phyloP scores from a whole-genome alignment of 2,888 invertebrate species.

The Bombylius discolor region DNA sequence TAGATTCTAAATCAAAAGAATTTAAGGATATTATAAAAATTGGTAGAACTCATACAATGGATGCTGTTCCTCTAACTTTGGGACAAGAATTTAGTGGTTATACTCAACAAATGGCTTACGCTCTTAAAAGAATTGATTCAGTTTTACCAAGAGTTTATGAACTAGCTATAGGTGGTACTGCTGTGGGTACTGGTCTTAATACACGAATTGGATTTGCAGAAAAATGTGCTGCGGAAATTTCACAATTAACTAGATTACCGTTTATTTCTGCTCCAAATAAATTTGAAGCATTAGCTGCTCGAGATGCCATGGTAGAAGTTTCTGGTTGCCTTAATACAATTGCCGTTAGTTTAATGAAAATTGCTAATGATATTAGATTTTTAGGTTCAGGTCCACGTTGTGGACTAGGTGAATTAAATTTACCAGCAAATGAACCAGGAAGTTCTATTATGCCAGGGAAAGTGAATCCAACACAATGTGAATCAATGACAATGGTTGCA shows the following conservation, averaged over 20 bases:
- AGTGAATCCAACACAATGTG: slow-evolving; percentile 98
- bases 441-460: slow-evolving; percentile 99
- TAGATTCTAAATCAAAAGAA: slow-evolving; percentile 64
- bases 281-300: slow-evolving; percentile 90
- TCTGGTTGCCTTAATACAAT: slow-evolving; percentile 88
- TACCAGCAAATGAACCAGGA: slow-evolving; percentile 98
- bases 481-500: slow-evolving; percentile 92
- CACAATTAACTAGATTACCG: slow-evolving; percentile 71
- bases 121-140: slow-evolving; percentile 69
- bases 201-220: slow-evolving; percentile 91
- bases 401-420: slow-evolving; percentile 81
- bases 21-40: slow-evolving; percentile 91
- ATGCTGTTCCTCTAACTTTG: slow-evolving; percentile 87
- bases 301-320: slow-evolving; percentile 93
- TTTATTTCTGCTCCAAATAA: slow-evolving; percentile 94
- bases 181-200: slow-evolving; percentile 96
- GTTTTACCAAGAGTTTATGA: slow-evolving; percentile 79
- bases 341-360: slow-evolving; percentile 90
- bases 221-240: slow-evolving; percentile 74
- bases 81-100: slow-evolving; percentile 98
- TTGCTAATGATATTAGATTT: slow-evolving; percentile 84
- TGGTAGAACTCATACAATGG: slow-evolving; percentile 75
- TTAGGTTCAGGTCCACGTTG: slow-evolving; percentile 94
- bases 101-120: slow-evolving; percentile 69
- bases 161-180: slow-evolving; percentile 91